Evolutionary conservation across 2,113 vertebrate genomes (phyloP), one percentile per base, ranked within the genome.

Genomic region (Struthio camelus): DNA sequence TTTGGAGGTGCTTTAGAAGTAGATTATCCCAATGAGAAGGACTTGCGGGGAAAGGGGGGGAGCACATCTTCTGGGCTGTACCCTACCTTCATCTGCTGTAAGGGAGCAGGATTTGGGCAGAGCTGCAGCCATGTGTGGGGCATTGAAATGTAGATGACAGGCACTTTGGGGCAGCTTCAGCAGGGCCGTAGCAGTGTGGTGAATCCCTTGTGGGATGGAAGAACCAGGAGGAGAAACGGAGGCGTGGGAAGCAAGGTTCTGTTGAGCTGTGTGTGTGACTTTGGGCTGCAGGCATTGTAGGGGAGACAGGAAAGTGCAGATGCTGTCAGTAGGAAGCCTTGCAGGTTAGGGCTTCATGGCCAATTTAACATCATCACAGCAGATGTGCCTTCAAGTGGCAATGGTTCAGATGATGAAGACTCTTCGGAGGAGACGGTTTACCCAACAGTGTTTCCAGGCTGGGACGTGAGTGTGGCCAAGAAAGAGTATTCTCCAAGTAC

Each of bases 301-400:
- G 36, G 70, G 23, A 90, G 67, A 62, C 8, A 64, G 48, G 38
- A 80, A 61, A 86, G 53, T 28, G 9, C 23, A 64, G 12, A 3
- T 92, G 42, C n/a, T 69, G 30, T 11, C 44, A 44, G 69, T 53
- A 83, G 51, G 53, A 76, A 18, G n/a, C 64, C 30, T 58, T 62
- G 34, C 30, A 65, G 34, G 38, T 71, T 69, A 67, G n/a, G 81
- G 77, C 77, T 94, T 97, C 85, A 97, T 89, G 85, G 48, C 48
- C 86, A 73, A 28, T 96, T 89, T 95, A 84, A 95, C 92, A 64
- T 94, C 90, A 94, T 62, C 94, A 90, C 87, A 91, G 86, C 87
- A 97, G 96, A 96, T 59, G 48, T 88, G 93, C 89, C 81, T 79
- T 92, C 95, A 79, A 93, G 96, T 76, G 96, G 95, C 79, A 82